A percentile compares a stretch with the other conserved stretches of the same genome.
Conservation (phyloP, 2,113 vertebrate species). For the Xiphophorus couchianus region DNA sequence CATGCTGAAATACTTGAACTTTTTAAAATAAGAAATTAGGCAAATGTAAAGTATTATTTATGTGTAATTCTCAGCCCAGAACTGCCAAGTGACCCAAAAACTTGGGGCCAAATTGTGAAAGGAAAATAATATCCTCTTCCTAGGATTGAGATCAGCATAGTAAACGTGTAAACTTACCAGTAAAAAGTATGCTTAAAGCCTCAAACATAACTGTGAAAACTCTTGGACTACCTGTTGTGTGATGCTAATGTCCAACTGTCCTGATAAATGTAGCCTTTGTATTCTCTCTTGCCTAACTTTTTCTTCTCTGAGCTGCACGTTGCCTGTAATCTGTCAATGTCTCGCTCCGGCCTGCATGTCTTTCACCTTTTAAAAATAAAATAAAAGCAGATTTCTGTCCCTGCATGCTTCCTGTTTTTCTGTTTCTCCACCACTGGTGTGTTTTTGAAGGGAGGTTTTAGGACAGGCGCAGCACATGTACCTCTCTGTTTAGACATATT, state of each 20-base stretch:
- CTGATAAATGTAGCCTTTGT: neutral
- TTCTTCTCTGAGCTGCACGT: slow-evolving; percentile 31
- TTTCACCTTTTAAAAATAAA: slow-evolving; percentile 2
- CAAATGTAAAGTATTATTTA: neutral
- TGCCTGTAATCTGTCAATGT: slow-evolving; percentile 40
- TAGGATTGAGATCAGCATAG: too few species aligned
- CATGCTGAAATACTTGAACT: neutral
- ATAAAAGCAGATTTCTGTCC: slow-evolving; percentile 45
- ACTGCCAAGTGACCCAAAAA: neutral
- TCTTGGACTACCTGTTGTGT: neutral
- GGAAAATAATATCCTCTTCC: too few species aligned
- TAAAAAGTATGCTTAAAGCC: too few species aligned
- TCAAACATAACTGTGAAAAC: neutral
- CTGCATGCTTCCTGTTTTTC: slow-evolving; percentile 53
- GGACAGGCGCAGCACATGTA: slow-evolving; percentile 5
- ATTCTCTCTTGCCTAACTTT: slow-evolving; percentile 6
- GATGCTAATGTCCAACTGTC: neutral
- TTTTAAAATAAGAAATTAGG: neutral
- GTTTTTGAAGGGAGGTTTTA: slow-evolving; percentile 16
- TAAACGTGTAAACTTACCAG: too few species aligned
- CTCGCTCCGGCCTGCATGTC: slow-evolving; percentile 51
- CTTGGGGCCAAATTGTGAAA: too few species aligned
- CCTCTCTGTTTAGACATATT: slow-evolving; percentile 71
- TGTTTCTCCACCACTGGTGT: slow-evolving; percentile 23
- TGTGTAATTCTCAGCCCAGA: neutral